Base-by-base conservation (phyloP, 2,113 vertebrate genomes). In the Pollachius pollachius region DNA sequence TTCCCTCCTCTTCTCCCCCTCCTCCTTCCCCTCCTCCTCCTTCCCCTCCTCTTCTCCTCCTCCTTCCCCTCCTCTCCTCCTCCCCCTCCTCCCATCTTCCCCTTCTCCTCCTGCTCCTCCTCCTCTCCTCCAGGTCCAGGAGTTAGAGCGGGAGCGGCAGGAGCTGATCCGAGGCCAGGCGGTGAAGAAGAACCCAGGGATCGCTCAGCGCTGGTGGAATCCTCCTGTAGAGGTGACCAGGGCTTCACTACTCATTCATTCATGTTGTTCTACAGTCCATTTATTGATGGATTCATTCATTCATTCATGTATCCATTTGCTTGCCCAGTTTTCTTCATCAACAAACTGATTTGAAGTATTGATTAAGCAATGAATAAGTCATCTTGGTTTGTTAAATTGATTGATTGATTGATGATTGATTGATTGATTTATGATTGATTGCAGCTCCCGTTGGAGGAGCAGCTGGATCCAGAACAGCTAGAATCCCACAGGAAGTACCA, bases 141-240 rank as follows among this genome's bases (percentile, higher is more conserved):
- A 99, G 88, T 90, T 99, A 82, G 97, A 99, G 82, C 95, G 92
- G 52, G 97, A 98, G 72, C 93, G 97, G 56, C 89, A 94, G 66
- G 97, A 98, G 62, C 93, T 99, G 62, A 99, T 99, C 77, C 93
- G 86, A 80, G 97, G 93, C 70, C 97, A 99, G 90, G 97, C 96
- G 0, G 94, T 99, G 65, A 98, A 96, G 90, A 99, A 97, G 71
- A 99, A 99, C 18, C 95, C 97, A 0, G 93, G 83, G 41, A 98
- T 98, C 23, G 95, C 96, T 0, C 85, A 93, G 3, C 98, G 98
- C 69, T 99, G 96, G 97, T 99, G 97, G 97, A 99, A 99, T 56
- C 97, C 96, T 58, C 96, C 97, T 5, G 95, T 96, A 13, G 96
- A 98, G 81, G 97, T 90, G 93, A 74, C 16, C 48, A 1, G 6